Percentiles rank a stretch among this genome's conserved stretches.
Conservation (phyloP, 37 sponge, comb jelly and placozoan genomes). For the Cladorhizidae sp. region DNA sequence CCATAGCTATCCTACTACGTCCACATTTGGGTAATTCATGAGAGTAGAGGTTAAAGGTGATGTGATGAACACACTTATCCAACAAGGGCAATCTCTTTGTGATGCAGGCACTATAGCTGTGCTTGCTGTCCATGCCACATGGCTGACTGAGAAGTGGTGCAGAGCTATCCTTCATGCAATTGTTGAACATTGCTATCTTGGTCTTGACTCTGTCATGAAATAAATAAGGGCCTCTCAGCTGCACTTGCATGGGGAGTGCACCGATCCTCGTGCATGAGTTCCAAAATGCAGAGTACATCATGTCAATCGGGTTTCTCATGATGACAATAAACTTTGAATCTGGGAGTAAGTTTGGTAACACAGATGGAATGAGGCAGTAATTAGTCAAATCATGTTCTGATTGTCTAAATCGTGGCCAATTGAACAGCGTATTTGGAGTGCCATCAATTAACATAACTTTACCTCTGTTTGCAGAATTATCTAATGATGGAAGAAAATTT, state of each 20-base stretch:
- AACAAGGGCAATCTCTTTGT: slow-evolving; percentile 5
- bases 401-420: slow-evolving; percentile 26
- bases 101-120: neutral
- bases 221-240: slow-evolving; percentile 24
- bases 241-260: neutral
- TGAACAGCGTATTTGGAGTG: slow-evolving; percentile 21
- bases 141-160: neutral
- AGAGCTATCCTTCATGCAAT: slow-evolving; percentile 9
- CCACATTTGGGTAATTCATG: slow-evolving; percentile 21
- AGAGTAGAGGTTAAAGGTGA: slow-evolving; percentile 11
- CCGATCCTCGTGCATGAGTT: slow-evolving; percentile 27
- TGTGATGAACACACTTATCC: slow-evolving; percentile 19
- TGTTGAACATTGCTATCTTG: slow-evolving; percentile 11
- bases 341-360: slow-evolving; percentile 36
- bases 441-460: slow-evolving; percentile 12
- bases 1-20: slow-evolving; percentile 20
- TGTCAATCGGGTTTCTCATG: slow-evolving; percentile 40
- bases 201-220: slow-evolving; percentile 21
- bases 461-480: neutral
- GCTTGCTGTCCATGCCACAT: neutral
- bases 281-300: slow-evolving; percentile 59
- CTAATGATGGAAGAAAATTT: neutral
- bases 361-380: slow-evolving; percentile 42
- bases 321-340: slow-evolving; percentile 46
- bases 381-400: slow-evolving; percentile 5